These are phyloP conservation scores for Macropodus opercularis DNA, from an alignment of 2,797 vertebrate genomes.

Conservation along the genomic window DNA sequence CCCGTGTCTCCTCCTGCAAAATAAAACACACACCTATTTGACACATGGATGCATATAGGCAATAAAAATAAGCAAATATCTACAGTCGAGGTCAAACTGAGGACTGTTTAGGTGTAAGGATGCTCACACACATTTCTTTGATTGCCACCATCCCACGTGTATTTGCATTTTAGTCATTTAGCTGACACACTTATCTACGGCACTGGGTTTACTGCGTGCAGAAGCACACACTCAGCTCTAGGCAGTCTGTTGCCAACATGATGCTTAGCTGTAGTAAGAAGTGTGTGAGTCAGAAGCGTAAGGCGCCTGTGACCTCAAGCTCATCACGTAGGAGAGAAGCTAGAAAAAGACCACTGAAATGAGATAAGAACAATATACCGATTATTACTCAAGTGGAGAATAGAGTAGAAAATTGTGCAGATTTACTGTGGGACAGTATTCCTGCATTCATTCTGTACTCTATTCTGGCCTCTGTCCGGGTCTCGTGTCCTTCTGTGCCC, in stretches of 20 bases:
- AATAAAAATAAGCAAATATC: too few species aligned
- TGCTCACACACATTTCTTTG: background rate
- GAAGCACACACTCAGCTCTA: conserved; percentile 5
- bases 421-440: background rate
- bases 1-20: background rate
- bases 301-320: conserved; percentile 23
- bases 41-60: too few species aligned
- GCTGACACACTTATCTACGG: conserved; percentile 1
- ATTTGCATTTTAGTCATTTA: conserved; percentile 29
- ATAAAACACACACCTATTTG: too few species aligned
- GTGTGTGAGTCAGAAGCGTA: conserved; percentile 38
- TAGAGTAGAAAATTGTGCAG: background rate
- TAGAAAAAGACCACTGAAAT: background rate
- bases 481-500: background rate
- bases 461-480: background rate
- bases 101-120: background rate
- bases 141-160: background rate
- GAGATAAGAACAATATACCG: background rate
- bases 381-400: background rate
- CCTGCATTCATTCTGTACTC: background rate
- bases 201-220: background rate
- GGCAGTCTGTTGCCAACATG: conserved; percentile 17
- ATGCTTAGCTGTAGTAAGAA: conserved; percentile 16
- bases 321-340: conserved; percentile 14
- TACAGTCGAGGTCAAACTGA: background rate